A percentile compares a stretch with the other conserved stretches of the same genome.
Conservation (phyloP, 2,888 invertebrate species). For the Dynastes tityus region DNA sequence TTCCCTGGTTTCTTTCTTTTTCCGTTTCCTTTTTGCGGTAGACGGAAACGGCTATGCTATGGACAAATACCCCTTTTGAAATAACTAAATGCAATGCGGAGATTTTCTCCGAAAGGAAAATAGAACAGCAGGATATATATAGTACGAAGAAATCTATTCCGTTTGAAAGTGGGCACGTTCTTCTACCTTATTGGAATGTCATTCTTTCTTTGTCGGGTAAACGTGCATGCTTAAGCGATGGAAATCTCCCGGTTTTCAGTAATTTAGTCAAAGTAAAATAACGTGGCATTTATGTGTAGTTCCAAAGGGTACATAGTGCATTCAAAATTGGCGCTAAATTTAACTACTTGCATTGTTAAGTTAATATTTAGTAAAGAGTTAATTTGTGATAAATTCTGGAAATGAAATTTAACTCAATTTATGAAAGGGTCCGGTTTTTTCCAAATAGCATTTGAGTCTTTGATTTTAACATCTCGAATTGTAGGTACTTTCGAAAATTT, state of each 20-base stretch:
- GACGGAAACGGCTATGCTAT: constrained; percentile 8
- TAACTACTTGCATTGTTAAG: no score
- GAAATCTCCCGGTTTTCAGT: constrained; percentile 12
- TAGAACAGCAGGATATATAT: neutral
- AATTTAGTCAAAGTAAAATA: constrained; percentile 15
- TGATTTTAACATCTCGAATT: no score
- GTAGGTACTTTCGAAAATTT: no score
- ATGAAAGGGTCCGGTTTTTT: no score
- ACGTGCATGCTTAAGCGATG: neutral
- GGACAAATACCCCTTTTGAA: constrained; percentile 26
- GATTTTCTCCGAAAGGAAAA: constrained; percentile 7
- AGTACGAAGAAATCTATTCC: constrained; percentile 23
- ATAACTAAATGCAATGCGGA: constrained; percentile 28
- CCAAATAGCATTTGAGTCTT: no score
- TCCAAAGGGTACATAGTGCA: neutral
- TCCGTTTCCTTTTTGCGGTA: neutral
- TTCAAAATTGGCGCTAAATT: neutral
- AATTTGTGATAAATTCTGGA: no score
- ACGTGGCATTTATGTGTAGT: constrained; percentile 5
- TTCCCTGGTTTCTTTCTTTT: neutral
- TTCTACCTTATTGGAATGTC: neutral
- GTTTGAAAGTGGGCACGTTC: neutral
- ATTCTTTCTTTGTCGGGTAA: neutral
- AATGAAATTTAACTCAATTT: no score
- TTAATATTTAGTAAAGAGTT: no score